Percentiles rank a stretch among this genome's conserved stretches.
phyloP scores from a whole-genome alignment of 2,888 invertebrate species.

The Drosophila planitibia region DNA sequence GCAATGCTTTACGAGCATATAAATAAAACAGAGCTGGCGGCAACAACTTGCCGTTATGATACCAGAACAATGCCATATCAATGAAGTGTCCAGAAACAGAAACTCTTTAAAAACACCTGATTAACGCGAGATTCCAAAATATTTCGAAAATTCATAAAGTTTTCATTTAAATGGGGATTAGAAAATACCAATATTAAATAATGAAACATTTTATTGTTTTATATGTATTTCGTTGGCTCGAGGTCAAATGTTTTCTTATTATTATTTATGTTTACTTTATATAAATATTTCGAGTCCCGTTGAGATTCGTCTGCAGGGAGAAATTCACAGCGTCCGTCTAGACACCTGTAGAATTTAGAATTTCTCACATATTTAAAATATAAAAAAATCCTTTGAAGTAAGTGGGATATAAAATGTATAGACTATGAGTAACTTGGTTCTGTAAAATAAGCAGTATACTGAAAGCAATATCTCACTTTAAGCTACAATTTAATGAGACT shows the following conservation, averaged over 20 bases:
- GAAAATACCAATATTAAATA: background rate
- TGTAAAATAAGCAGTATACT: background rate
- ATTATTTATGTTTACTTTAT: background rate
- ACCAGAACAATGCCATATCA: constrained; percentile 9
- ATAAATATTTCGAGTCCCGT: background rate
- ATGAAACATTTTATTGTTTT: background rate
- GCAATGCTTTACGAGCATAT: constrained; percentile 71
- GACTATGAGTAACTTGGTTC: background rate
- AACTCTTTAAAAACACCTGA: background rate
- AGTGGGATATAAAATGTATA: background rate
- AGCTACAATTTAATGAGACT: too few relatives aligned
- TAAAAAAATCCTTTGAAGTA: background rate
- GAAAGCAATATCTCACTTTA: background rate
- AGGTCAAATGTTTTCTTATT: background rate
- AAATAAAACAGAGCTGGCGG: constrained; percentile 58
- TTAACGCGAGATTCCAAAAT: background rate
- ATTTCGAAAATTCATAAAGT: background rate
- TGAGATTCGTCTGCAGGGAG: background rate
- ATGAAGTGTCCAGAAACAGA: constrained; percentile 3
- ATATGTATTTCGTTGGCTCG: background rate
- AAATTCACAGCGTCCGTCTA: background rate
- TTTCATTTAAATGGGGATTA: background rate
- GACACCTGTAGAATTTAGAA: background rate
- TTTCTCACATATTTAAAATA: background rate
- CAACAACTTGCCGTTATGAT: constrained; percentile 29